Evolutionary conservation across 2,797 vertebrate species (phyloP), one percentile per base, ranked within the genome.

Genomic region (Paramormyrops hopkinsi): DNA sequence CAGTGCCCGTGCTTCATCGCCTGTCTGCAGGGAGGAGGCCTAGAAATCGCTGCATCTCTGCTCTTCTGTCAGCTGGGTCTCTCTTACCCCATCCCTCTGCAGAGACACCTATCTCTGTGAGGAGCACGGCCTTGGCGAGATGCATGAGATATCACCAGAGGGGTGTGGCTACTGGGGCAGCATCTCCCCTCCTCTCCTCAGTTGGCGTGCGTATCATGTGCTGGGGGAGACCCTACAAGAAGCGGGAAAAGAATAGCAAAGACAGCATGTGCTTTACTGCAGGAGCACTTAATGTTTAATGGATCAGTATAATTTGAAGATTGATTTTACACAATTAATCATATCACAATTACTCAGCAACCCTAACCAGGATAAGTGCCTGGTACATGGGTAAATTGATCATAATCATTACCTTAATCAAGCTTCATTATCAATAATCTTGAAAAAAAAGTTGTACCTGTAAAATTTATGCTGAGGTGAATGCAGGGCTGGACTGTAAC

Each of bases 301-400:
- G 41, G 41, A 82, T 82, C 76, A 82, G 76, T 33, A 79, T 79
- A 82, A 46, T 82, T 82, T 46, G 76, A 22, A 82, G 76, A 82
- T 82, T 82, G 76, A 82, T 76, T 73, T 76, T 76, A 41, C 46
- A 46, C 41, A 46, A 82, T 82, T 82, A 82, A 82, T 82, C 41
- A 82, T 11, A n/a, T 82, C 76, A 82, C 41, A 73, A 82, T 82
- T 46, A 46, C 41, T 46, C 19, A 1, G 41, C 19, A 82, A 46
- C 76, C 37, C 76, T 82, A 44, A 82, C 7, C 37, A 82, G 41
- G 19, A 46, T 82, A 44, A 82, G 76, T 22, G 41, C 37, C 19
- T 46, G 19, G 19, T 9, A 46, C 17, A 82, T 46, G 41, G 76
- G 41, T 46, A 46, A 19, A 82, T 46, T n/a, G 17, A 82, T 82